Conservation (phyloP, 1,140 invertebrate genomes). For the Tachypleus tridentatus region DNA sequence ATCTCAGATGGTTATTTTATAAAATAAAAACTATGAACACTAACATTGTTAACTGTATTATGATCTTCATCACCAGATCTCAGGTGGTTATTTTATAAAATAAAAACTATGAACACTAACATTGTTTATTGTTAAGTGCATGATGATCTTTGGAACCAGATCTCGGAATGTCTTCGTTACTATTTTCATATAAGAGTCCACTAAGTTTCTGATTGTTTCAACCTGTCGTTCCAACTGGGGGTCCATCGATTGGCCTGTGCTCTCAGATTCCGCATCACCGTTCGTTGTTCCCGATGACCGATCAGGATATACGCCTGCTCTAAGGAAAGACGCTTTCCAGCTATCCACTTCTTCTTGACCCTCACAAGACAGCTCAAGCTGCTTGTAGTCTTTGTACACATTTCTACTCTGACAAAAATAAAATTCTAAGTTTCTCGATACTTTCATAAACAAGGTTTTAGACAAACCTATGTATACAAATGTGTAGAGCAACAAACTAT, state of each 20-base stretch:
- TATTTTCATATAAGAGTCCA: slow-evolving; percentile 46
- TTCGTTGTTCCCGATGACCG: slow-evolving; percentile 1
- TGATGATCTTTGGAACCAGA: slow-evolving; percentile 43
- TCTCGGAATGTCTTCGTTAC: slow-evolving; percentile 44
- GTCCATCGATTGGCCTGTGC: slow-evolving; percentile 34
- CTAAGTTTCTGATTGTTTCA: slow-evolving; percentile 45
- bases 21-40: no score
- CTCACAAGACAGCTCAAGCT: slow-evolving; percentile 13
- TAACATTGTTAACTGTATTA: no score
- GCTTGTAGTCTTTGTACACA: slow-evolving; percentile 14
- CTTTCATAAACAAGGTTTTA: no score
- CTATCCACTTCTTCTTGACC: slow-evolving; percentile 9
- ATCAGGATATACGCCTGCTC: slow-evolving; percentile 10
- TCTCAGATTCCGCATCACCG: slow-evolving; percentile 11
- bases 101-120: slow-evolving; percentile 12
- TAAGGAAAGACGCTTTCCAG: slow-evolving; percentile 13
- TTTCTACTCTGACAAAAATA: background rate
- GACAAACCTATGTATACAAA: no score
- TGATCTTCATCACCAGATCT: no score
- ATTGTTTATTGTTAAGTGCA: slow-evolving; percentile 41
- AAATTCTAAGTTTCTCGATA: no score
- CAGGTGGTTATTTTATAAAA: no score
- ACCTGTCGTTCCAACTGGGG: slow-evolving; percentile 37
- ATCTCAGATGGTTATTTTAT: no score
- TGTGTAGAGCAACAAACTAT: no score